Conservation (phyloP, 2,797 vertebrate genomes). For the Crax fasciolata region DNA sequence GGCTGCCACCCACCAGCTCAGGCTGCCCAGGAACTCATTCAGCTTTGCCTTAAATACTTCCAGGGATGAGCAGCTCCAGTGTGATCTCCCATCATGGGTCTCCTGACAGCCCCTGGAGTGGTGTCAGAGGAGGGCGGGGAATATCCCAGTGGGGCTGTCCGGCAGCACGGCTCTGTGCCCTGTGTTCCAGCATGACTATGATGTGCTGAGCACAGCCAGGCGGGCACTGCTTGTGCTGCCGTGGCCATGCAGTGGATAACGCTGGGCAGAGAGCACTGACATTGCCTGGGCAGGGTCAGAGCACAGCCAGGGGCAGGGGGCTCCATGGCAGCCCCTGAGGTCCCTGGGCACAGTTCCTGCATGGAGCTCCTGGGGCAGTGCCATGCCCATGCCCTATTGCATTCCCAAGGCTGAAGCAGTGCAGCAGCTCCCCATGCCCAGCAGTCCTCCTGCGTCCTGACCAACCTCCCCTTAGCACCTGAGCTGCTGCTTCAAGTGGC, state of each 20-base stretch:
- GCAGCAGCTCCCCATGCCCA: no score
- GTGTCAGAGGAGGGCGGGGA: not conserved
- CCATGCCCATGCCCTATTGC: not conserved
- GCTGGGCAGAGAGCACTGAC: not conserved
- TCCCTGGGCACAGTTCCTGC: not conserved
- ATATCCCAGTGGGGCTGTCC: not conserved
- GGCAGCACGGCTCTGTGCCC: not conserved
- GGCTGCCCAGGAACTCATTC: no score
- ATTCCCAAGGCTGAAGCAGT: not conserved
- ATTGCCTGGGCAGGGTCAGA: rapidly evolving
- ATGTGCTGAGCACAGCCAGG: not conserved
- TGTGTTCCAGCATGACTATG: rapidly evolving
- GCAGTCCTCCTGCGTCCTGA: no score
- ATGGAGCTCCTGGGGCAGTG: not conserved
- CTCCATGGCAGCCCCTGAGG: rapidly evolving
- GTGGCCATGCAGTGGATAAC: rapidly evolving
- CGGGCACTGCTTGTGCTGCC: not conserved
- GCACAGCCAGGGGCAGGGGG: not conserved
- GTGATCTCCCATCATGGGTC: not conserved
- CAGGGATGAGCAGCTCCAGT: not conserved
- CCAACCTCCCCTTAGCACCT: not conserved
- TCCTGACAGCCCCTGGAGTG: not conserved
- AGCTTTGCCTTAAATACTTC: no score
- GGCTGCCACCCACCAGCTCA: no score
- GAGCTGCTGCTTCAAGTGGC: rapidly evolving